Evolutionary conservation across 1,140 invertebrate species (phyloP), one percentile per base, ranked within the genome.

Genomic region (Drosophila asahinai): DNA sequence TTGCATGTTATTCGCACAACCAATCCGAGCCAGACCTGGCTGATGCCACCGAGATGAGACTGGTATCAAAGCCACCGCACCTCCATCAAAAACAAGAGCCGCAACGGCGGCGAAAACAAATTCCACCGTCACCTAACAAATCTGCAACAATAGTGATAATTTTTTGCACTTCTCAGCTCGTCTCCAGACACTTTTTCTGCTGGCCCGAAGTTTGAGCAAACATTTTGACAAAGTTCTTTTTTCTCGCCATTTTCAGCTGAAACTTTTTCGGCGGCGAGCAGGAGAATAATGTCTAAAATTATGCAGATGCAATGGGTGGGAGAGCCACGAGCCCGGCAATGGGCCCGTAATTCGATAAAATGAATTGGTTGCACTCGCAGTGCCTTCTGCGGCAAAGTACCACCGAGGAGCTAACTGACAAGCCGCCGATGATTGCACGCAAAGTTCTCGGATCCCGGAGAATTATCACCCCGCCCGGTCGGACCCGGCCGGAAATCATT

Each of bases 71-170:
- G 15, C 52, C 81, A 15, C 61, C 45, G 17, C 70, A 60, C 27
- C 54, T 60, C 54, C 63, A 66, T 66, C 62, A 67, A 40, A 71
- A 22, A 30, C 42, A 71, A 58, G 40, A 58, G 43, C 25, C 30
- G 33, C 12, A 47, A 42, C 25, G 49, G 54, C 40, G 68, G 42
- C 57, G 43, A 79, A 51, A 70, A 66, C 63, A 76, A 70, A 81
- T 80, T 80, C 70, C 48, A 77, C 61, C 45, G 81, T 66, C 78
- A 68, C 55, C 83, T 74, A 80, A 59, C 64, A 77, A 86, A 90
- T 84, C 75, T 82, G 68, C 83, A 84, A 90, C 81, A 90, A 90
- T 90, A 77, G 86, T 90, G 86, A 90, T 82, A 84, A 90, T 90
- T 89, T 89, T 81, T 76, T 77, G 40, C 61, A 59, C 72, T 76